Percentiles rank a stretch among this genome's conserved stretches.
These are phyloP conservation scores for Drosophila saltans DNA, from an alignment of 1,140 invertebrate genomes.

Conservation along the genomic window DNA sequence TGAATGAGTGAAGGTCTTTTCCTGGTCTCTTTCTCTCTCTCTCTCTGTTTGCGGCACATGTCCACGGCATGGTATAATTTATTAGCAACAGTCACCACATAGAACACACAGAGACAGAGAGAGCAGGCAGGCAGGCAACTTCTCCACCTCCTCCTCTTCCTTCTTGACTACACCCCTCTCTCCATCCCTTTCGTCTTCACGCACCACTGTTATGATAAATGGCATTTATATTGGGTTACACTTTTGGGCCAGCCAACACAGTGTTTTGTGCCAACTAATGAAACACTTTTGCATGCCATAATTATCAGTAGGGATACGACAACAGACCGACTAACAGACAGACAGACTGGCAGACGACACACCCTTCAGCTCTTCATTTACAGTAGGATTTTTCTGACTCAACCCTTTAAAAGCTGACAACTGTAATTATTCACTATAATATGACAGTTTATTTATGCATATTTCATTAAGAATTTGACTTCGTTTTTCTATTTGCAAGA, in stretches of 20 bases:
- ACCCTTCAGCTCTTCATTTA: conserved; percentile 1
- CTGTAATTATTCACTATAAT: conserved; percentile 74
- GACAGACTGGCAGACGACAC: background rate
- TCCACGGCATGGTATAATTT: conserved; percentile 69
- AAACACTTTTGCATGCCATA: conserved; percentile 70
- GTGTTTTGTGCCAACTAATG: conserved; percentile 49
- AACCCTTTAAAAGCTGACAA: conserved; percentile 57
- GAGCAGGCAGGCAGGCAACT: background rate
- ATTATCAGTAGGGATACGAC: conserved; percentile 50
- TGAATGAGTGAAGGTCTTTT: conserved; percentile 1
- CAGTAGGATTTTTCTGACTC: background rate
- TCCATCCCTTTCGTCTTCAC: conserved; percentile 17
- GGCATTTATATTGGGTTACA: conserved; percentile 80
- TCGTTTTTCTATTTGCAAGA: background rate
- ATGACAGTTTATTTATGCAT: conserved; percentile 71
- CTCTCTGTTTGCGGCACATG: conserved; percentile 55
- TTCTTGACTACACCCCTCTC: too few species aligned
- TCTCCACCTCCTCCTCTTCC: conserved; percentile 19
- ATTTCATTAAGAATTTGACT: conserved; percentile 52
- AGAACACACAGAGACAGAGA: conserved; percentile 21
- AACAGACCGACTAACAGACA: background rate
- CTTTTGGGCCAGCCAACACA: conserved; percentile 43
- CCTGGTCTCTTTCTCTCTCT: conserved; percentile 6
- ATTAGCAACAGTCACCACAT: conserved; percentile 76
- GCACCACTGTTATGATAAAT: conserved; percentile 68